Evolutionary conservation across 2,888 invertebrate species (phyloP), one percentile per base, ranked within the genome.

Genomic region (Hypolimnas misippus): DNA sequence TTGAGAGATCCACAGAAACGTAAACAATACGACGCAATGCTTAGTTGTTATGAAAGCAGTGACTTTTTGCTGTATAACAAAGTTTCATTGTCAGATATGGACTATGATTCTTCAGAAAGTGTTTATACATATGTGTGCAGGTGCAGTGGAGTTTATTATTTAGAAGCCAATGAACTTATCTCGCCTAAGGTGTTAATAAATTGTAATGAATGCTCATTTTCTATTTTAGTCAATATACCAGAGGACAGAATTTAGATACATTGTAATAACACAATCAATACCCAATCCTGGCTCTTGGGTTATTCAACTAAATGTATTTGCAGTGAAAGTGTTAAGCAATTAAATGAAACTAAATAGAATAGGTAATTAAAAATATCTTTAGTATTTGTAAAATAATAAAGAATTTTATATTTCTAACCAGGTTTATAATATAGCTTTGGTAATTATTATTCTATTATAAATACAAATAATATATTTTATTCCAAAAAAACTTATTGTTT

Each of bases 191-290:
- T 93, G 76, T 79, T 93, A 71, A 90, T 95, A 71, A 93, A 93
- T 70, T 96, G 96, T 87, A 93, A 94, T 77, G 95, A 96, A 83
- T 96, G 96, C 85, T 96, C 96, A 54, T 94, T 96, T 82, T 93
- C 94, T 73, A 93, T 96, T 76, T 82, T 93, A 73, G 85, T 95
- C 52, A 90, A 91, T 71, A 74, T 78, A 68, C 62, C 60, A 56
- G 35, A 57, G 16, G 12, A 14, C 29, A 40, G 49, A 58, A n/a
- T 56, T 25, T 42, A 44, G 25, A n/a, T n/a, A n/a, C n/a, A n/a
- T n/a, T n/a, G n/a, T n/a, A n/a, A n/a, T n/a, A n/a, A n/a, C n/a
- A n/a, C n/a, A n/a, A n/a, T n/a, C n/a, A n/a, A n/a, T n/a, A n/a
- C n/a, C n/a, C n/a, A n/a, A n/a, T n/a, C n/a, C n/a, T n/a, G n/a